phyloP scores from a whole-genome alignment of 1,140 invertebrate species.

The Macrosteles quadrilineatus region DNA sequence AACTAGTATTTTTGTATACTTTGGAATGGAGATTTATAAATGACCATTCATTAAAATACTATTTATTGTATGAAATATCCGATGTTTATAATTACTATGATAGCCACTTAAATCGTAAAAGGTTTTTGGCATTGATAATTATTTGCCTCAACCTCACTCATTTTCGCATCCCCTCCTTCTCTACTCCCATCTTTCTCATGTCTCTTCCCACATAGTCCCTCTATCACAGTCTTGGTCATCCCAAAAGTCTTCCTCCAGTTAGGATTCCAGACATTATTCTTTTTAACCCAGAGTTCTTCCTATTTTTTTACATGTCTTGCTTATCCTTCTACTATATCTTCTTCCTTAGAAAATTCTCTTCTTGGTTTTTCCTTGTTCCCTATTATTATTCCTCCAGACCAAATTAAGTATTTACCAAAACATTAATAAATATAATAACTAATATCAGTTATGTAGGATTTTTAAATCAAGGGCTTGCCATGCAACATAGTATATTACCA shows the following conservation, averaged over 20 bases:
- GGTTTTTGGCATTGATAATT: slow-evolving; percentile 3
- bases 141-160: background rate
- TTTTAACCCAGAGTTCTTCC: background rate
- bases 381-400: too few relatives aligned
- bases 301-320: background rate
- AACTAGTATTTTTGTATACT: too few relatives aligned
- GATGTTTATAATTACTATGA: too few relatives aligned
- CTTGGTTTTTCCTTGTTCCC: too few relatives aligned
- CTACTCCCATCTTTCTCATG: background rate
- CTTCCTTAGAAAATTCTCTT: background rate
- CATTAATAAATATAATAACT: too few relatives aligned
- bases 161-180: background rate
- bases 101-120: background rate
- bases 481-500: too few relatives aligned
- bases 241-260: background rate
- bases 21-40: too few relatives aligned
- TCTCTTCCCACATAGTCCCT: background rate
- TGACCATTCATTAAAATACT: too few relatives aligned
- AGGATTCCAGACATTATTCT: background rate
- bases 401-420: too few relatives aligned
- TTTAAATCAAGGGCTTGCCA: too few relatives aligned
- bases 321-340: background rate
- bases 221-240: background rate
- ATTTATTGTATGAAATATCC: too few relatives aligned
- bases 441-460: too few relatives aligned